Evolutionary conservation across 2,797 vertebrate genomes (phyloP).

Genomic region (Oreortyx pictus): DNA sequence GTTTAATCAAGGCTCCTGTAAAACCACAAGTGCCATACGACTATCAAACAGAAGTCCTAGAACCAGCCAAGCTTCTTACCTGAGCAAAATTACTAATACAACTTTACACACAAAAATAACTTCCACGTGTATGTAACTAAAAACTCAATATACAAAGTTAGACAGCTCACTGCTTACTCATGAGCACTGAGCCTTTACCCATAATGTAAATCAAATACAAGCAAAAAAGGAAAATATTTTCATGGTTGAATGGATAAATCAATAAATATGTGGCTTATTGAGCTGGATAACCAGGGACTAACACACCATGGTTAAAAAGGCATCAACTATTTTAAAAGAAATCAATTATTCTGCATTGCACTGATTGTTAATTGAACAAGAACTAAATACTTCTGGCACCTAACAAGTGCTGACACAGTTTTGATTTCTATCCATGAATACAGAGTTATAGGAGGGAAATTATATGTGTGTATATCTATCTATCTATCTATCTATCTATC

Average conservation of each 20-base stretch:
- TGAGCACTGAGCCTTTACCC: neutral
- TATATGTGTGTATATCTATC: neutral
- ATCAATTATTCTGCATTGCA: neutral
- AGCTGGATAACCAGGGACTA: neutral
- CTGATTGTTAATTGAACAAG: neutral
- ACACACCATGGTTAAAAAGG: neutral
- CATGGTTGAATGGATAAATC: neutral
- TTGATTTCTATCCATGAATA: neutral
- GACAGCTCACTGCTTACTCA: neutral
- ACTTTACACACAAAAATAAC: neutral
- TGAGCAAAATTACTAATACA: neutral
- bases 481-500: too few species aligned
- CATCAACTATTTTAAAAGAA: neutral
- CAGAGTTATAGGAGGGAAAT: neutral
- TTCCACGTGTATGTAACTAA: neutral
- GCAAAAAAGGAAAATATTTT: neutral
- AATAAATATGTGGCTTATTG: accelerated
- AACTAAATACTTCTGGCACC: neutral
- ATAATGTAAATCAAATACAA: neutral
- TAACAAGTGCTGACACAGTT: neutral
- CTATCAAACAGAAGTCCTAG: neutral
- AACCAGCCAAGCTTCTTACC: neutral
- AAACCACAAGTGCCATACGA: accelerated
- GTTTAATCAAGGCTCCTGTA: neutral
- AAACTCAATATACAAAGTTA: neutral